phyloP scores from a whole-genome alignment of 2,797 vertebrate genomes.

The Thaleichthys pacificus region DNA sequence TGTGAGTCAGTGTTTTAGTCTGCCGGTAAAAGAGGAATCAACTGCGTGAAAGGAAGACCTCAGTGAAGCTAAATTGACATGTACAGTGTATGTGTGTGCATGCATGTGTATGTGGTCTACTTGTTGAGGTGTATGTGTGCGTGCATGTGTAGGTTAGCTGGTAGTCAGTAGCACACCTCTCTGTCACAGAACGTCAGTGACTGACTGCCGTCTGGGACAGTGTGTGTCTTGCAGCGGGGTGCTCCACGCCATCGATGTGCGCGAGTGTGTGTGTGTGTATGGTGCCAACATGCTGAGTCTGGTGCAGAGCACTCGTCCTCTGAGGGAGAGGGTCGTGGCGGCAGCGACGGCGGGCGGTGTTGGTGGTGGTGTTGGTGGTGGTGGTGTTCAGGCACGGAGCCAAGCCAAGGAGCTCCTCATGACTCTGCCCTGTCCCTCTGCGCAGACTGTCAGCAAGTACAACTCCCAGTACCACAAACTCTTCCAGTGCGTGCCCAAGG shows the following conservation, averaged over 20 bases:
- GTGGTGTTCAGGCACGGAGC: conserved; percentile 57
- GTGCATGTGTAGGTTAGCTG: conserved; percentile 14
- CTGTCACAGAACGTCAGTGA: conserved; percentile 13
- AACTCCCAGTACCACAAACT: conserved; percentile 95
- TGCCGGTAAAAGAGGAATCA: conserved; percentile 39
- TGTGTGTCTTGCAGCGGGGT: conserved; percentile 75
- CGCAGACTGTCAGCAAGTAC: conserved; percentile 87
- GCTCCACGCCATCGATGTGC: conserved; percentile 74
- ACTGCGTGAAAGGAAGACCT: conserved; percentile 44
- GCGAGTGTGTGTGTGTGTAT: conserved; percentile 58
- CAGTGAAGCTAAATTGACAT: conserved; percentile 33
- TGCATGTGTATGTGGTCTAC: conserved; percentile 18
- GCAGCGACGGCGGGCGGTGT: conserved; percentile 49
- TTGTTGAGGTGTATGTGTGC: conserved; percentile 27
- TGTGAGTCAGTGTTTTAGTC: conserved; percentile 15
- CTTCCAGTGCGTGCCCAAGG: conserved; percentile 89
- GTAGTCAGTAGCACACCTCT: conserved; percentile 12
- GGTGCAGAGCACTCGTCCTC: conserved; percentile 77
- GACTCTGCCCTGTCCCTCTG: conserved; percentile 77
- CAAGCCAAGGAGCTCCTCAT: conserved; percentile 71
- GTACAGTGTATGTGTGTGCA: conserved; percentile 15
- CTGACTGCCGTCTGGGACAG: conserved; percentile 64
- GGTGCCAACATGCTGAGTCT: conserved; percentile 79
- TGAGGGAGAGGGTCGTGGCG: conserved; percentile 68
- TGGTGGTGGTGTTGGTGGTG: conserved; percentile 29